These are phyloP conservation scores for Drosophila kanapiae DNA, from an alignment of 1,140 invertebrate genomes.

Conservation along the genomic window DNA sequence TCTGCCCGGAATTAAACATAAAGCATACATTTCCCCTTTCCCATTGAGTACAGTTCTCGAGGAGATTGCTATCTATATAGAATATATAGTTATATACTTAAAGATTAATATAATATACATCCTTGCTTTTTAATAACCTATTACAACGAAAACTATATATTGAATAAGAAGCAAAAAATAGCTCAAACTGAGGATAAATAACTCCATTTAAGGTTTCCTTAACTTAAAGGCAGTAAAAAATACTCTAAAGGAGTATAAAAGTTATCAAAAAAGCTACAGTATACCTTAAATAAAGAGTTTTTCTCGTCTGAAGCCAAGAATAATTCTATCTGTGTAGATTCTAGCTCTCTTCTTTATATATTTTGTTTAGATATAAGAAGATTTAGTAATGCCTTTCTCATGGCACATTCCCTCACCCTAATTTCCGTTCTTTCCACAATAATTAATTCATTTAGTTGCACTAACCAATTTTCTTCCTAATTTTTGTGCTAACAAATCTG, in stretches of 20 bases:
- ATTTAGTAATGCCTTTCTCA: background rate
- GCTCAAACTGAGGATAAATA: no score
- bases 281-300: no score
- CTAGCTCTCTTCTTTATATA: background rate
- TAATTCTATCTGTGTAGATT: background rate
- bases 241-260: no score
- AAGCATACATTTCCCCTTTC: no score
- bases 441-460: slow-evolving; percentile 44
- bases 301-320: no score
- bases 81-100: background rate
- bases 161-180: no score
- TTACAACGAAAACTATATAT: no score
- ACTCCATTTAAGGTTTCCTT: no score
- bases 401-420: background rate
- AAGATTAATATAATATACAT: no score
- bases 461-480: slow-evolving; percentile 20
- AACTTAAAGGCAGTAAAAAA: no score
- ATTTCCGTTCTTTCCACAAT: background rate
- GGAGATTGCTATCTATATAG: background rate
- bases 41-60: background rate
- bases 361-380: background rate
- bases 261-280: no score
- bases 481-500: slow-evolving; percentile 36
- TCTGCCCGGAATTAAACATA: slow-evolving; percentile 3
- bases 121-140: no score